Evolutionary conservation across 2,797 vertebrate genomes (phyloP).

Genomic region (Bradypodion pumilum): DNA sequence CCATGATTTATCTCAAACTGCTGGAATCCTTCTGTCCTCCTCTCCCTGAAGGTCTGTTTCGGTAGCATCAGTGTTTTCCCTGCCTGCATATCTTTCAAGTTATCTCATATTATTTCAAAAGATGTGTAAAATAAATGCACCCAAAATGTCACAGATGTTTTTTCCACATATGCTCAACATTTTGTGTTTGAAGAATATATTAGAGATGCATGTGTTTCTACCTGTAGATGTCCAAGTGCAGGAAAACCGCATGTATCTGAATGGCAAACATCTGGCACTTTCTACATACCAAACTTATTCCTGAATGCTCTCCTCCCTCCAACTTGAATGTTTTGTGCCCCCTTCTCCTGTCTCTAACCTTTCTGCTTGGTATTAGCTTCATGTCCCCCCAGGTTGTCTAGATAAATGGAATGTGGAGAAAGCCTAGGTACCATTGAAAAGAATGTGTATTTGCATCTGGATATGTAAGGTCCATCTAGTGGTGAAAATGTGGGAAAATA

Average conservation of each 20-base stretch:
- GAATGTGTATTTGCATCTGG: not conserved
- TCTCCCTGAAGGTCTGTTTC: not conserved
- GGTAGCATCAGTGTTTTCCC: not conserved
- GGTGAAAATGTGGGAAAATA: no score
- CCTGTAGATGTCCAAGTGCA: slow-evolving; percentile 57
- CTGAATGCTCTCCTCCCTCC: not conserved
- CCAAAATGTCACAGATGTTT: slow-evolving; percentile 71
- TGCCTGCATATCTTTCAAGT: slow-evolving; percentile 41
- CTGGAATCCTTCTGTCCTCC: not conserved
- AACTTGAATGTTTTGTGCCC: not conserved
- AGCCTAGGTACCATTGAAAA: not conserved
- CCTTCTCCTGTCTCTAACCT: not conserved
- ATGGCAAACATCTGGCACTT: slow-evolving; percentile 43
- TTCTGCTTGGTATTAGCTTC: slow-evolving; percentile 21
- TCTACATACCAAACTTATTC: slow-evolving; percentile 21
- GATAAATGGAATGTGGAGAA: not conserved
- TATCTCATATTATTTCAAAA: slow-evolving; percentile 63
- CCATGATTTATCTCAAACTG: not conserved
- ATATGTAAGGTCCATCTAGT: not conserved
- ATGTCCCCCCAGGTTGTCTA: not conserved
- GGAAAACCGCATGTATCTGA: slow-evolving; percentile 41
- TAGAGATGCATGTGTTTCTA: slow-evolving; percentile 67
- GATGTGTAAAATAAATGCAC: slow-evolving; percentile 67
- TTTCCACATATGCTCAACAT: slow-evolving; percentile 67
- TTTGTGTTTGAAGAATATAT: slow-evolving; percentile 68